Base-by-base conservation (phyloP, 1,140 invertebrate genomes). In the Sminthurinus signatus region DNA sequence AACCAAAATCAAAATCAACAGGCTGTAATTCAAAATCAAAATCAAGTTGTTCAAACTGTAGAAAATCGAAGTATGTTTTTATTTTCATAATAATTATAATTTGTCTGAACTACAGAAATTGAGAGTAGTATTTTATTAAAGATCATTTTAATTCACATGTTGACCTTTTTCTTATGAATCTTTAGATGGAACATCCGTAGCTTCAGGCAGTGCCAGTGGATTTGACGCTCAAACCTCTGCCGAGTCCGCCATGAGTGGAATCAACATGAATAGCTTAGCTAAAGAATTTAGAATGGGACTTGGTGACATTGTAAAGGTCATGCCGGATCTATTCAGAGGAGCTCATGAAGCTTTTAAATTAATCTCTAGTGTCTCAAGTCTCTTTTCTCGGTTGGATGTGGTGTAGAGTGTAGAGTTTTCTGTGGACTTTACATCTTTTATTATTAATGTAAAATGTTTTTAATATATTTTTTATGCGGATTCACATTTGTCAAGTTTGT, bases 291-390 rank as follows among this genome's bases (percentile, higher is more conserved):
- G 64, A 51, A 66, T 61, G 42, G 58, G 60, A 1, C 25, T 61
- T 1, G 67, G 61, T 2, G 64, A 63, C 25, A 36, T 60, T 19
- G 29, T 64, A 1, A 62, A 42, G 54, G 31, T 62, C 31, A 55
- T 63, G 59, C 64, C 64, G 23, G 65, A 67, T 32, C 27, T 67
- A 23, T 69, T 62, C 32, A 43, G 58, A 39, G 68, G 68, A 28
- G 68, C 68, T 1, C 46, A 46, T 42, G 68, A 69, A 42, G 68
- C 62, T 17, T 69, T 54, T 43, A 43, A 46, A 43, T 44, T 69
- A 4, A 29, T 69, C 0, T 29, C 50, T 28, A 44, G 54, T 1
- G 51, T 69, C 19, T 58, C 63, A 1, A 15, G 31, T 23, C 39
- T 60, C 8, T 60, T 66, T 51, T 28, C 31, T 51, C 50, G 54